Conservation (phyloP, 2,888 invertebrate species). For the Hyalella azteca region DNA sequence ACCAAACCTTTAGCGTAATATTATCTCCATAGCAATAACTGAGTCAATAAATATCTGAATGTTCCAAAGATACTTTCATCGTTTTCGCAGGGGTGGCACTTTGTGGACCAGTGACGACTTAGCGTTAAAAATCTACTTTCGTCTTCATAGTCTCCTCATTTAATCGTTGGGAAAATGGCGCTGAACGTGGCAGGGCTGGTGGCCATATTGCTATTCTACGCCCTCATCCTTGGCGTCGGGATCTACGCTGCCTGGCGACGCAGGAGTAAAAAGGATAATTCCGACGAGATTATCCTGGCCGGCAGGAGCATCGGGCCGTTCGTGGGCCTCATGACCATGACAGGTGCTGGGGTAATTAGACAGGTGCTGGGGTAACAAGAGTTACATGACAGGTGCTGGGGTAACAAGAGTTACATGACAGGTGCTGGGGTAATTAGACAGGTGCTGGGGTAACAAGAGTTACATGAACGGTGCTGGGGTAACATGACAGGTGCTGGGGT, state of each 20-base stretch:
- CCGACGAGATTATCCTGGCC: slow-evolving; percentile 96
- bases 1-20: background rate
- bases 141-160: background rate
- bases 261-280: slow-evolving; percentile 72
- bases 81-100: background rate
- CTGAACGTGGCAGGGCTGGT: slow-evolving; percentile 90
- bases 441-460: no score
- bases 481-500: no score
- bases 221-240: slow-evolving; percentile 92
- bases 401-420: no score
- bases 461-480: no score
- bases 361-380: no score
- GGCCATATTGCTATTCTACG: slow-evolving; percentile 94
- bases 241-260: slow-evolving; percentile 94
- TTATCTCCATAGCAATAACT: background rate
- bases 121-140: background rate
- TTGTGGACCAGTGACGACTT: background rate
- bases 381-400: no score
- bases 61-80: background rate
- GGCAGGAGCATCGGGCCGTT: slow-evolving; percentile 95
- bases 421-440: no score
- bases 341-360: slow-evolving; percentile 65
- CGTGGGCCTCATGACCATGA: slow-evolving; percentile 99
- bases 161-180: background rate
- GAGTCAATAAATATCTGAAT: background rate